Conservation (phyloP, 2,797 vertebrate genomes). For the Morelia viridis region DNA sequence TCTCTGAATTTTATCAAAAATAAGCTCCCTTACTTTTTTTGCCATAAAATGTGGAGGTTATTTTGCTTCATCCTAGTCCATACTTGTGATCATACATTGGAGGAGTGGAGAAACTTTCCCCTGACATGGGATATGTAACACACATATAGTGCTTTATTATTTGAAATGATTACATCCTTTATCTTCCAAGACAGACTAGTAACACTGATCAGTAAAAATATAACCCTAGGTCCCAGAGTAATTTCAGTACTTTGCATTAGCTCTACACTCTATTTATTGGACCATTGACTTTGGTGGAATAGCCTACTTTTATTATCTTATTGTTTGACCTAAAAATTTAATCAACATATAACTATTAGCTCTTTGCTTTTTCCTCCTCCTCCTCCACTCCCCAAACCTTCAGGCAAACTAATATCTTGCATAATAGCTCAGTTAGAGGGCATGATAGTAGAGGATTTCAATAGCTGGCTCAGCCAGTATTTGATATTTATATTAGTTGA, state of each 20-base stretch:
- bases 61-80: background rate
- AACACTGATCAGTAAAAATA: background rate
- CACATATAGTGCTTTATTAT: too few relatives aligned
- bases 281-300: background rate
- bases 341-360: conserved; percentile 13
- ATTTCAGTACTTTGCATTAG: background rate
- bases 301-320: background rate
- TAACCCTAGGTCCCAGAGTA: background rate
- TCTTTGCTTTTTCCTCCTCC: background rate
- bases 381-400: background rate
- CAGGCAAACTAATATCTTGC: background rate
- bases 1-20: background rate
- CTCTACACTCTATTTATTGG: background rate
- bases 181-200: background rate
- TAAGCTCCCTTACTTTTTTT: background rate
- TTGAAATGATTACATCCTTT: background rate
- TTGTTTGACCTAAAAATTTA: conserved; percentile 5
- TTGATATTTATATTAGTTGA: conserved; percentile 7
- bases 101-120: background rate
- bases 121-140: background rate
- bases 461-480: background rate
- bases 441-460: background rate
- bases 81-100: background rate
- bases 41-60: background rate
- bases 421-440: background rate